Evolutionary conservation across 1,140 invertebrate species (phyloP), one percentile per base, ranked within the genome.

Genomic region (Drosophila neocordata): DNA sequence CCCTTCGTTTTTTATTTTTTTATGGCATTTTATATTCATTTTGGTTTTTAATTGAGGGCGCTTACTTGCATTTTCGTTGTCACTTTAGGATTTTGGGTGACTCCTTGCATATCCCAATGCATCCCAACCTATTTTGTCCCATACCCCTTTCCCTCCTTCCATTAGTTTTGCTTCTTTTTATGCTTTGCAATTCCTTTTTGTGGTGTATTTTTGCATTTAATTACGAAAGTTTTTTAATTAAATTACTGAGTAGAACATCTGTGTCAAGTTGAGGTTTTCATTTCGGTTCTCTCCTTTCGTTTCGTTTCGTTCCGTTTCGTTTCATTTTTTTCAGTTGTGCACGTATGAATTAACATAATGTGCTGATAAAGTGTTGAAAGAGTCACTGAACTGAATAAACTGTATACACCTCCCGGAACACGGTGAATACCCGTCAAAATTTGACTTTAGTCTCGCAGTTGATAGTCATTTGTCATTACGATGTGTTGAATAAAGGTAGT

Each of bases 171-270:
- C 18, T 68, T 55, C 18, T 67, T 55, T 68, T 38, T 53, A 57
- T 69, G 56, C 27, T 73, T 62, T 60, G 79, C 59, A 22, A 51
- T 70, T 67, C 65, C 56, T 73, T 69, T 65, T 73, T 83, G 61
- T 73, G 41, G 20, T 64, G 73, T 71, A 66, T 65, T 83, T 88
- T 89, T 73, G 76, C 79, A 77, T 88, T 87, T 89, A 83, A 88
- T 88, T 88, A 82, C 83, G 62, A 88, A 88, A 89, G 67, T 88
- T 88, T 88, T 87, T 89, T 89, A 88, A 88, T 88, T 88, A 88
- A 88, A 88, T 88, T 79, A 88, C 69, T 88, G 79, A 68, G 64
- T 70, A 63, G 79, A 76, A 88, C 83, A 88, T 89, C 83, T 88
- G 84, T 83, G 79, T 89, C 84, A 79, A 77, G 62, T 57, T 73